Evolutionary conservation across 2,888 invertebrate genomes (phyloP).

Genomic region (Nomada lathburiana): DNA sequence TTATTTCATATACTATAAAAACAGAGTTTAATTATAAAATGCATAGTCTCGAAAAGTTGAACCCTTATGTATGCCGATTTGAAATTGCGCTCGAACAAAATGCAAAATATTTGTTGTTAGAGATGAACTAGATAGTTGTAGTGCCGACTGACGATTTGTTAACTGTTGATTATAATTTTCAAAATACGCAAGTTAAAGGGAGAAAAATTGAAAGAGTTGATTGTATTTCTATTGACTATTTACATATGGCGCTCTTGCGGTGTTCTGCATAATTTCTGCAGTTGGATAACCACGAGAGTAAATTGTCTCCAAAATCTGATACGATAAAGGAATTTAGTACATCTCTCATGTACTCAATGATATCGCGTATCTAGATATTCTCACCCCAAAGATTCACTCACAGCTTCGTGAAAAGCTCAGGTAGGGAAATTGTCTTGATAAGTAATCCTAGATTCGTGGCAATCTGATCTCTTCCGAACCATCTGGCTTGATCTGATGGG

Average conservation of each 20-base stretch:
- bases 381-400: not conserved
- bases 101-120: too few relatives aligned
- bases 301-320: not conserved
- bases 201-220: too few relatives aligned
- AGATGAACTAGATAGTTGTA: too few relatives aligned
- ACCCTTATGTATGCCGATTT: too few relatives aligned
- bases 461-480: constrained; percentile 46
- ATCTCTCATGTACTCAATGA: not conserved
- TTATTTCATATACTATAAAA: not conserved
- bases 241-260: too few relatives aligned
- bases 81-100: too few relatives aligned
- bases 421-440: constrained; percentile 34
- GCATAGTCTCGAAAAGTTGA: not conserved
- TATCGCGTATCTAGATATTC: not conserved
- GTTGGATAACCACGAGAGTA: too few relatives aligned
- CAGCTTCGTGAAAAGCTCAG: constrained; percentile 7
- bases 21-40: not conserved
- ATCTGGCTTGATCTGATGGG: constrained; percentile 46
- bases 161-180: too few relatives aligned
- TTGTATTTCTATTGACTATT: too few relatives aligned
- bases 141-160: too few relatives aligned
- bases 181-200: too few relatives aligned
- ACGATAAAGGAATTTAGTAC: not conserved
- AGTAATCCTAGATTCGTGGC: constrained; percentile 40
- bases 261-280: too few relatives aligned